Evolutionary conservation across 2,113 vertebrate genomes (phyloP).

Genomic region (Gracilinanus agilis): DNA sequence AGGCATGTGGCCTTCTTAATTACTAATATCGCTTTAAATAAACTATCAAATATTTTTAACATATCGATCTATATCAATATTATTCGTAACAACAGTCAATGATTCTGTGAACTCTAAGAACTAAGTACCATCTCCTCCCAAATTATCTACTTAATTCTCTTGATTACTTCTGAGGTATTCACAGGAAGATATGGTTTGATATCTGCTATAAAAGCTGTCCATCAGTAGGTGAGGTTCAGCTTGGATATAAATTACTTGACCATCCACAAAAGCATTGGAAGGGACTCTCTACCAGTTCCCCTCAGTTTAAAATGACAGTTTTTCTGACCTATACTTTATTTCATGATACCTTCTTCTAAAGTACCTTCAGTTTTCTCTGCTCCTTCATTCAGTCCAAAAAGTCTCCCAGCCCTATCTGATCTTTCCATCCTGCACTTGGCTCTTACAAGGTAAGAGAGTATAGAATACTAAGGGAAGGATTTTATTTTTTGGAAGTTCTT

Average conservation of each 20-base stretch:
- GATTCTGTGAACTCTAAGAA: neutral
- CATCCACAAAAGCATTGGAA: neutral
- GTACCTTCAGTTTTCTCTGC: constrained; percentile 10
- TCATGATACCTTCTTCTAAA: constrained; percentile 45
- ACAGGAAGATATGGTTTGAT: neutral
- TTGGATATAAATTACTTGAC: neutral
- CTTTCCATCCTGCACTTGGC: constrained; percentile 63
- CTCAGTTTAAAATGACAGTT: neutral
- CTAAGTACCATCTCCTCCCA: neutral
- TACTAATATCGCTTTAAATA: too few relatives aligned
- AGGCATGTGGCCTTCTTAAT: too few relatives aligned
- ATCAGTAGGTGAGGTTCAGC: neutral
- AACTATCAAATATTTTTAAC: too few relatives aligned
- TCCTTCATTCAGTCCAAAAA: constrained; percentile 55
- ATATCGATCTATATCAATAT: too few relatives aligned
- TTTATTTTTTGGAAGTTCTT: constrained; percentile 51
- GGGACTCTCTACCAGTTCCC: neutral
- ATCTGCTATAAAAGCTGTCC: neutral
- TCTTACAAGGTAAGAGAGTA: constrained; percentile 40
- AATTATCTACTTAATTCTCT: neutral
- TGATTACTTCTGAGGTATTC: neutral
- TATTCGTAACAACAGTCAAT: too few relatives aligned
- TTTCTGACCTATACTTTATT: neutral
- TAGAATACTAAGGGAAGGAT: constrained; percentile 60
- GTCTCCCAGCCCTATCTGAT: constrained; percentile 58